Evolutionary conservation across 1,140 invertebrate genomes (phyloP), one percentile per base, ranked within the genome.

Genomic region (Thalassaphorura encarpata): DNA sequence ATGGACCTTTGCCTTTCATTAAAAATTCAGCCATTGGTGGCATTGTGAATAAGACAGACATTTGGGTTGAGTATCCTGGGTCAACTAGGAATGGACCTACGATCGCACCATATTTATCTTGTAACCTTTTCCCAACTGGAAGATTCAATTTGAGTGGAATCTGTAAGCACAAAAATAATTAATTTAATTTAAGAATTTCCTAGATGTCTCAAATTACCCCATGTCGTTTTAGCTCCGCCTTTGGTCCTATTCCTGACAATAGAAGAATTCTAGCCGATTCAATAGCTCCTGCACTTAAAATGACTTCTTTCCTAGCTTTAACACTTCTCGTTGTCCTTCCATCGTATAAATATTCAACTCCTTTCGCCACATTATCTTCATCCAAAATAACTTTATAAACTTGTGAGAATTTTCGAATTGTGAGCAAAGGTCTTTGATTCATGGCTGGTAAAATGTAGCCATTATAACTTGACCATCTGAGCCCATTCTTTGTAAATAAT

Each of bases 21-120:
- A 51, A 16, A 43, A 47, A 62, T 8, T 52, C 31, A 21, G 53
- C 18, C 2, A 56, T 29, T 0, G 48, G 2, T 21, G 40, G 29
- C n/a, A 50, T 18, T 3, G 57, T 53, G 19, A 62, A 41, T 27
- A 57, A 56, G 13, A 54, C 18, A 8, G 47, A 39, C 56, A 55
- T 47, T 18, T 52, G 16, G 40, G 57, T 59, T 3, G 52, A 54
- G 8, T 50, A 31, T 21, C 61, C 61, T 21, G 54, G 50, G 24
- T 58, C 52, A 1, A 62, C 54, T 33, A 59, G 41, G 33, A 62
- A 62, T 2, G 61, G 61, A 24, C 61, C 61, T 1, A 62, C 49
- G 1, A 55, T 29, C 4, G 61, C 56, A 29, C 61, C 61, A 47
- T 62, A 62, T 52, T 62, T 62, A 33, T 62, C 61, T 43, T 58